Conservation (phyloP, 2,888 invertebrate species). For the Tanytarsus gracilentus region DNA sequence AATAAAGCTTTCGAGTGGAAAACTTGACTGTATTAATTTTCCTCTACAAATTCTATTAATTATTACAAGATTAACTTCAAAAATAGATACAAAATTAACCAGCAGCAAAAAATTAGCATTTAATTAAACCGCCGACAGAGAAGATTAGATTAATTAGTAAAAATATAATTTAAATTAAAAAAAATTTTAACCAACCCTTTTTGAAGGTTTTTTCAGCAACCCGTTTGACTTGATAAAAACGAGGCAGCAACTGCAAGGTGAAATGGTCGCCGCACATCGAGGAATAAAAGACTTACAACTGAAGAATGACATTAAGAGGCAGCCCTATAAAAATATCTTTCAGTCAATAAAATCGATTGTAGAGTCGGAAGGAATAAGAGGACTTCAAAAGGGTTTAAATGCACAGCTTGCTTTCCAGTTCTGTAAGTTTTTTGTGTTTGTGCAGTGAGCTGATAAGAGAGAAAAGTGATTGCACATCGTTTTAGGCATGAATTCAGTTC, state of each 20-base stretch:
- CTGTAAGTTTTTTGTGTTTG: slow-evolving; percentile 35
- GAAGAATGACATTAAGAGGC: slow-evolving; percentile 51
- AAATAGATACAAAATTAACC: too few species aligned
- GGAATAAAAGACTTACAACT: slow-evolving; percentile 46
- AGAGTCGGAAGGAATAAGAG: slow-evolving; percentile 64
- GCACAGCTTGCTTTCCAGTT: slow-evolving; percentile 77
- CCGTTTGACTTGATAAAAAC: slow-evolving; percentile 85
- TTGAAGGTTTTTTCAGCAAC: slow-evolving; percentile 74
- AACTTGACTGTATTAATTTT: too few species aligned
- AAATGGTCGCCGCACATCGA: slow-evolving; percentile 37
- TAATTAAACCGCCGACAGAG: too few species aligned
- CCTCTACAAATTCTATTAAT: too few species aligned
- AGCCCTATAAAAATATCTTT: slow-evolving; percentile 62
- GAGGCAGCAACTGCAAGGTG: slow-evolving; percentile 79
- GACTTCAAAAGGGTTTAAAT: slow-evolving; percentile 68
- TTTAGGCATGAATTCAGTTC: slow-evolving; percentile 33
- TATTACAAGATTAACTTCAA: too few species aligned
- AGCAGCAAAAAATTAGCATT: too few species aligned
- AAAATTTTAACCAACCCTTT: too few species aligned
- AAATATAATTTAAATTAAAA: too few species aligned
- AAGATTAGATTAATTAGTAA: too few species aligned
- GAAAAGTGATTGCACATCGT: too few species aligned
- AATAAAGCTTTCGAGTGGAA: too few species aligned
- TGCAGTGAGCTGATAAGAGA: too few species aligned
- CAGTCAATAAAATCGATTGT: slow-evolving; percentile 69